Base-by-base conservation (phyloP, 1,140 invertebrate genomes). In the Trypoxylus dichotomus region DNA sequence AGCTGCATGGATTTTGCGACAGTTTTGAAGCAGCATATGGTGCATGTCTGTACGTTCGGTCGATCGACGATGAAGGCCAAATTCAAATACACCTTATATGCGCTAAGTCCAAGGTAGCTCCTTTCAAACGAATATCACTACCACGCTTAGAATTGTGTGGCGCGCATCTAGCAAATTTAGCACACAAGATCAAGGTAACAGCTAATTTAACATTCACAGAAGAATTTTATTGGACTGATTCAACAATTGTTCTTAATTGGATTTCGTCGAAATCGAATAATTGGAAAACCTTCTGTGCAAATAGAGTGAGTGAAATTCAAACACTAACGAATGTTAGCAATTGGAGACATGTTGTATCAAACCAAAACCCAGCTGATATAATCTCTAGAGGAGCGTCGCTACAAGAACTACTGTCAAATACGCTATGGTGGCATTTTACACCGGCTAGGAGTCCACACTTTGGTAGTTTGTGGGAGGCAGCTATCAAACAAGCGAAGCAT, bases 141-240 rank as follows among this genome's bases (percentile, higher is more conserved):
- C 88, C 89, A 8, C 11, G 80, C 41, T 78, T 89, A 27, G 89
- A 89, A 82, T 79, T 89, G 0, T 85, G 82, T 63, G 88, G 79
- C 24, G 86, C 87, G 1, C 25, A 83, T 27, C 47, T 88, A 29
- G 82, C 37, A 10, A 77, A 54, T 58, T 19, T 25, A 63, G n/a
- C 7, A n/a, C 5, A 5, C 3, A 63, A 6, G 5, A n/a, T 19
- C 5, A 7, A n/a, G 15, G 58, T 7, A 19, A 5, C n/a, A 63
- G 6, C 15, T 25, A 7, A n/a, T n/a, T 19, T 25, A 5, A 5
- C 24, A 63, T 54, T 42, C 42, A 75, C 58, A n/a, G 25, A 72
- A 11, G 24, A 11, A 32, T 25, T 43, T 68, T 73, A 63, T 73
- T 79, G 24, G 24, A 63, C 41, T 21, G 79, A 82, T 74, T 79